These are phyloP conservation scores for Stenodema calcarata DNA, from an alignment of 2,888 invertebrate species.

Conservation along the genomic window DNA sequence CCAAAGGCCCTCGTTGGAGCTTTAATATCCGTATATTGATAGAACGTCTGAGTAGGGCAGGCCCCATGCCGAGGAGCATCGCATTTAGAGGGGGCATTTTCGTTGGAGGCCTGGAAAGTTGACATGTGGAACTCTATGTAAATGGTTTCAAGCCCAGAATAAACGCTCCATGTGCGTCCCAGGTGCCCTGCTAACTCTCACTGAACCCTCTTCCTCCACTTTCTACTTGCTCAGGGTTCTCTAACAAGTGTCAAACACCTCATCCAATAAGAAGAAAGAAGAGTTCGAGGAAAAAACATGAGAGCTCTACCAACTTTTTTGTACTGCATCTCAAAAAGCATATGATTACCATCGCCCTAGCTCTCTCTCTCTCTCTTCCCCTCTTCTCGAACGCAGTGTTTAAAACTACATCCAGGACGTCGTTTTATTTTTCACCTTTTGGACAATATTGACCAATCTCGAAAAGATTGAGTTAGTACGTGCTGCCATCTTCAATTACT, in stretches of 20 bases:
- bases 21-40: slow-evolving; percentile 7
- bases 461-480: no score
- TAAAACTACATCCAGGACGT: neutral
- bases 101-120: neutral
- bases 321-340: neutral
- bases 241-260: slow-evolving; percentile 18
- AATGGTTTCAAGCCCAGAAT: slow-evolving; percentile 19
- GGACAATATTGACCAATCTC: no score
- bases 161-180: slow-evolving; percentile 36
- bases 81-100: neutral
- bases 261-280: neutral
- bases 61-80: neutral
- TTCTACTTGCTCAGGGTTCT: slow-evolving; percentile 15
- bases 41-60: slow-evolving; percentile 1
- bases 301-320: neutral
- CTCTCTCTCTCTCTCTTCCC: no score
- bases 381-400: no score
- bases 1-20: neutral
- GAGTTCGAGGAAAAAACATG: neutral
- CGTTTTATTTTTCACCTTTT: no score
- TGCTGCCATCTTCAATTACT: no score
- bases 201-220: slow-evolving; percentile 20
- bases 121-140: slow-evolving; percentile 32
- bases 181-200: slow-evolving; percentile 35
- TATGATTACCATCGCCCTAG: neutral